Base-by-base conservation (phyloP, 2,888 invertebrate species). In the Drosophila neonasuta region DNA sequence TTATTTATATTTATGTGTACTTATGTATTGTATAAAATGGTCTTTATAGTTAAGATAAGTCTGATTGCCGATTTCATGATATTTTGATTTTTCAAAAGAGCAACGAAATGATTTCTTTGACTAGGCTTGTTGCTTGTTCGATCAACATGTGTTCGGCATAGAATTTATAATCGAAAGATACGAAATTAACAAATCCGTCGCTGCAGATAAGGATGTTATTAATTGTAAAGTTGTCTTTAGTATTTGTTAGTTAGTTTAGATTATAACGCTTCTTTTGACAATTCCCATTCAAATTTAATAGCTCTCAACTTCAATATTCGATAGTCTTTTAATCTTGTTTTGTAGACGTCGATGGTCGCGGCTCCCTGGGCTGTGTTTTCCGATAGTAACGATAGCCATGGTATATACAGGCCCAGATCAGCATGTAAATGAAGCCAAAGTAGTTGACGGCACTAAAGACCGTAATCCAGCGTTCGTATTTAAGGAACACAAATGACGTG, bases 401-500 rank as follows among this genome's bases (percentile, higher is more conserved):
- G 61, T 80, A 86, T 4, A 87, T 34, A 30, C 71, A 46, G 1
- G 86, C 78, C 93, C 95, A 96, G 0, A 93, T 91, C 17, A 94
- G 79, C 86, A 95, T 95, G 13, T 95, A 78, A 8, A 95, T 55
- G 56, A 94, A 94, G 0, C 96, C 96, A 24, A 94, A 93, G 85
- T 94, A 96, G 87, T 94, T 94, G 3, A 95, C 91, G 41, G 93
- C 93, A 0, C 89, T 78, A 79, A 94, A 95, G 0, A 95, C 93
- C 0, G 88, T 89, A 90, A 93, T 93, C 93, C 96, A 97, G 74
- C 93, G 94, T 0, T 93, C 90, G 77, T 92, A 95, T 4, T 94
- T 94, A 68, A 97, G 92, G 3, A 95, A 92, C 44, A 93, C 93
- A 83, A 97, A 96, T 0, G 96, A 95, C 9, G 94, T 91, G 45